Conservation (phyloP, 2,113 vertebrate species). For the Oceanites oceanicus region DNA sequence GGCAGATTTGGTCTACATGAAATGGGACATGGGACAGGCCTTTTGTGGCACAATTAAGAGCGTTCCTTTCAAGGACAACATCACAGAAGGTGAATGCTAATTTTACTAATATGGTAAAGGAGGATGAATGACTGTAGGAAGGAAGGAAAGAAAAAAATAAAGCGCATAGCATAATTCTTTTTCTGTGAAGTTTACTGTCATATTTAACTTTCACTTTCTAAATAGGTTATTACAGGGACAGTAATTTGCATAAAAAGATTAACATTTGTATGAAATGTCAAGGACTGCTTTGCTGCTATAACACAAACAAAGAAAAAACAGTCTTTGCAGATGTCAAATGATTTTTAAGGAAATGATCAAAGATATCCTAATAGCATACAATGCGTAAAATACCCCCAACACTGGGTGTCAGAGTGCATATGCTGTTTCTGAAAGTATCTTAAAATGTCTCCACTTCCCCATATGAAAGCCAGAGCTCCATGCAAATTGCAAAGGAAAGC, state of each 20-base stretch:
- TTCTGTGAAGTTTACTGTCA: not conserved
- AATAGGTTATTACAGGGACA: not conserved
- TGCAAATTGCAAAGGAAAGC: not conserved
- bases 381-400: not conserved
- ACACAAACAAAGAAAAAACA: not conserved
- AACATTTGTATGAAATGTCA: not conserved
- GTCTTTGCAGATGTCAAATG: not conserved
- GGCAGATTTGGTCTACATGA: conserved; percentile 2
- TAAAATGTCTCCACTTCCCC: not conserved
- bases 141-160: not conserved
- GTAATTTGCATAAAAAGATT: conserved; percentile 44
- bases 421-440: not conserved
- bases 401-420: not conserved
- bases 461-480: not conserved
- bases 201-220: conserved; percentile 37
- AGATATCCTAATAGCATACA: not conserved
- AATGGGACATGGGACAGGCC: not conserved
- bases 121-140: not conserved
- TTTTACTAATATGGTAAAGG: conserved; percentile 39
- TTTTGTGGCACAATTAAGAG: conserved; percentile 49
- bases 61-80: conserved; percentile 1
- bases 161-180: not conserved
- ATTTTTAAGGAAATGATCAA: conserved; percentile 17
- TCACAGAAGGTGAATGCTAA: conserved; percentile 40
- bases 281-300: not conserved